A percentile compares a stretch with the other conserved stretches of the same genome.
Evolutionary conservation across 2,888 invertebrate species (phyloP).

Genomic region (Drosophila suboccidentalis): DNA sequence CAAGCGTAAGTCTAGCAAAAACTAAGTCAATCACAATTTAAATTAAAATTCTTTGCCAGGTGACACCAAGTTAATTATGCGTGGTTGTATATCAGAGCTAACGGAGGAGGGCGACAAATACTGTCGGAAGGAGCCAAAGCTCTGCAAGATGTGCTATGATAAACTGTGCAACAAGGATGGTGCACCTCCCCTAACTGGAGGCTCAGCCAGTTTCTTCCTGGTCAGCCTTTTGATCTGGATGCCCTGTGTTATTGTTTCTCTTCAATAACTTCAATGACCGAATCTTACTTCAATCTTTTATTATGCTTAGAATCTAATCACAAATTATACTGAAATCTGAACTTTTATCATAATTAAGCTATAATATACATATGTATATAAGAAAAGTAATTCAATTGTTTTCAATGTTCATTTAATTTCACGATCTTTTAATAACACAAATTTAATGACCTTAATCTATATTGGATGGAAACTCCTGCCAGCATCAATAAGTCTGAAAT

Average conservation of each 20-base stretch:
- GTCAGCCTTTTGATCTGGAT: constrained; percentile 7
- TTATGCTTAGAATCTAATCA: not conserved
- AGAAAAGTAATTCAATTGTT: not conserved
- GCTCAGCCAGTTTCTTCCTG: constrained; percentile 1
- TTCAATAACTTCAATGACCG: not conserved
- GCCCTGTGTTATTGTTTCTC: constrained; percentile 1
- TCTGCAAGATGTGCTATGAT: constrained; percentile 68
- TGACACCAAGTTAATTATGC: constrained; percentile 62
- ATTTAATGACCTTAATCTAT: too few species aligned
- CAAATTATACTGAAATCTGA: not conserved
- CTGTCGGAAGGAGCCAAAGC: constrained; percentile 58
- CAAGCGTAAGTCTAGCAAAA: constrained; percentile 54
- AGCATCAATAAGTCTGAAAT: constrained; percentile 41
- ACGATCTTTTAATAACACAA: not conserved
- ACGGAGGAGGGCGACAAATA: constrained; percentile 53
- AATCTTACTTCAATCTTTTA: not conserved
- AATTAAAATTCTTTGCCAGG: constrained; percentile 33
- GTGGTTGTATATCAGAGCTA: constrained; percentile 77
- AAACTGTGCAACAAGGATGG: constrained; percentile 67
- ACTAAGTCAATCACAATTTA: not conserved
- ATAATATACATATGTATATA: not conserved
- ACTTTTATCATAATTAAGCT: not conserved
- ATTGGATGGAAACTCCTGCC: not conserved
- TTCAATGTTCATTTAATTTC: not conserved
- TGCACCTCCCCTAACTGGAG: not conserved